Percentiles rank a stretch among this genome's conserved stretches.
Evolutionary conservation across 2,113 vertebrate species (phyloP).

Genomic region (Pterocles burchelli): DNA sequence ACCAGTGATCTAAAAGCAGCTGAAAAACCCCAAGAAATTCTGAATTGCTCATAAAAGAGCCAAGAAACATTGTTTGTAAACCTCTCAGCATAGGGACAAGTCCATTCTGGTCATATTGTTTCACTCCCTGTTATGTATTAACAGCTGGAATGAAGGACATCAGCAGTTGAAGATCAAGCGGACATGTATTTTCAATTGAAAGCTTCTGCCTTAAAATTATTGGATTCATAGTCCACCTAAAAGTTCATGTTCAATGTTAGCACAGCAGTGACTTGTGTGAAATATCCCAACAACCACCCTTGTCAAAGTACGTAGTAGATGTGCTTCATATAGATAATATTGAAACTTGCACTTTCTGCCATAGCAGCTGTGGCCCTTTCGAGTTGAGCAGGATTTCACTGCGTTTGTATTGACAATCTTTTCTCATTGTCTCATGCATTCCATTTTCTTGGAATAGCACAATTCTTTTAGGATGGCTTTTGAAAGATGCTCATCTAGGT

Average conservation of each 20-base stretch:
- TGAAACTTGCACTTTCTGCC: background rate
- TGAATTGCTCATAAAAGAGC: constrained; percentile 53
- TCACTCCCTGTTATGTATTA: background rate
- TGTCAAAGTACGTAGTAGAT: background rate
- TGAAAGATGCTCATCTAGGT: background rate
- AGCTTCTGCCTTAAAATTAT: background rate
- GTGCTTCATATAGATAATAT: background rate
- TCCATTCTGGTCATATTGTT: background rate
- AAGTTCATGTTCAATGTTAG: background rate
- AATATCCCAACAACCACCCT: background rate
- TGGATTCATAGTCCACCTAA: background rate
- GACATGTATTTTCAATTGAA: background rate
- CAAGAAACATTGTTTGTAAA: constrained; percentile 40
- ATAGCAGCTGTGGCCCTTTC: background rate
- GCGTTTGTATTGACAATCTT: background rate
- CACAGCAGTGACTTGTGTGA: background rate
- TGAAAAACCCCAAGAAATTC: constrained; percentile 73
- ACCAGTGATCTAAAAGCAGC: constrained; percentile 47
- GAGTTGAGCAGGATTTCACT: background rate
- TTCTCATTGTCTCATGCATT: background rate
- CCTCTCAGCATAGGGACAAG: background rate
- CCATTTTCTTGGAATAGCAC: background rate
- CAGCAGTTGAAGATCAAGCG: background rate
- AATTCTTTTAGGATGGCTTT: background rate
- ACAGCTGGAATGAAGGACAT: constrained; percentile 10